Percentiles rank a stretch among this genome's conserved stretches.
Evolutionary conservation across 2,113 vertebrate genomes (phyloP).

Genomic region (human): DNA sequence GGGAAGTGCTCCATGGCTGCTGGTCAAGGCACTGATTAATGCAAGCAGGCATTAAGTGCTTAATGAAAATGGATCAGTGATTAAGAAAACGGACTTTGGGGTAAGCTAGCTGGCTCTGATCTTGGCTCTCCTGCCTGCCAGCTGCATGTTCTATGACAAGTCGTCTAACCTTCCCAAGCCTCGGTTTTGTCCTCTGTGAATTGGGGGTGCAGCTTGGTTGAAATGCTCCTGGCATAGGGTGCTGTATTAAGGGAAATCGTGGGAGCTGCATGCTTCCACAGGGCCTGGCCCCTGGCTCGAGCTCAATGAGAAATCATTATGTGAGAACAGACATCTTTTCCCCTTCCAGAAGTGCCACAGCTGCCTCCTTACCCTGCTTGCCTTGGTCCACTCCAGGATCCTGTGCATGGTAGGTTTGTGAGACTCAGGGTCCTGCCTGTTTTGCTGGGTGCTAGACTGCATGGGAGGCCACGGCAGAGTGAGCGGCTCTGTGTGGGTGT

Average conservation of each 20-base stretch:
- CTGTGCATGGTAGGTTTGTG: too few relatives aligned
- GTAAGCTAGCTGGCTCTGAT: neutral
- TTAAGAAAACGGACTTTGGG: neutral
- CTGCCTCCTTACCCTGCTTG: neutral
- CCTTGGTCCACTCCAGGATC: neutral
- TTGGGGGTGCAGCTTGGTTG: neutral
- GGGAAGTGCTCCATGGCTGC: neutral
- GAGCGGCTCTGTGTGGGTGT: neutral
- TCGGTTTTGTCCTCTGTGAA: too few relatives aligned
- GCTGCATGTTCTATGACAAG: too few relatives aligned
- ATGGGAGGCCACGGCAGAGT: too few relatives aligned
- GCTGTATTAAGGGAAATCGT: too few relatives aligned
- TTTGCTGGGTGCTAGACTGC: neutral
- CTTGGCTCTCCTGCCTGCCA: neutral
- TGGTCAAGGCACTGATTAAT: neutral
- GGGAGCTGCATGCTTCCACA: neutral
- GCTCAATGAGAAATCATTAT: neutral
- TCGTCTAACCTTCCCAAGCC: too few relatives aligned
- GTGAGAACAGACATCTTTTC: neutral
- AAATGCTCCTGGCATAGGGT: neutral
- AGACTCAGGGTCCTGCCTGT: too few relatives aligned
- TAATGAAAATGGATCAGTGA: neutral
- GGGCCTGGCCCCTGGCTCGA: neutral
- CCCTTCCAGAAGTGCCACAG: neutral
- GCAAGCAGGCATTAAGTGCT: too few relatives aligned